Evolutionary conservation across 2,113 vertebrate species (phyloP).

Genomic region (Rhadina sibilatrix): DNA sequence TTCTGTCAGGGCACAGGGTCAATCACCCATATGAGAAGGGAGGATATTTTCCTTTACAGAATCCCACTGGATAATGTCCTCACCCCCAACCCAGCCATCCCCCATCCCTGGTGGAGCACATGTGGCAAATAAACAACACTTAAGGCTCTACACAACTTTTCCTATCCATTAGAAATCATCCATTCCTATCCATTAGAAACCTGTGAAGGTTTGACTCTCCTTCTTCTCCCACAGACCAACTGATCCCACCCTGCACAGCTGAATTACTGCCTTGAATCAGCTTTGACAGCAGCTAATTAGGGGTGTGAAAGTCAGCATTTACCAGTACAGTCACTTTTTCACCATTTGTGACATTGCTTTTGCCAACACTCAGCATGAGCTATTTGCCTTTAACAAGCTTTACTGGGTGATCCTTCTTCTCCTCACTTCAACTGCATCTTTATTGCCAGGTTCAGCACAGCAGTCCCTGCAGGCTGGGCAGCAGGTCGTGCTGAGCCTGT

Average conservation of each 20-base stretch:
- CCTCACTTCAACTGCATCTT: fast-evolving
- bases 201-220: not conserved
- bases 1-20: not conserved
- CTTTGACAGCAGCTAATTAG: not conserved
- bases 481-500: not conserved
- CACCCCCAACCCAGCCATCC: fast-evolving
- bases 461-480: not conserved
- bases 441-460: not conserved
- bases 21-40: not conserved
- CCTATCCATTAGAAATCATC: not conserved
- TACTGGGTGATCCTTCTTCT: not conserved
- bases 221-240: not conserved
- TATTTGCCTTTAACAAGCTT: not conserved
- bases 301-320: not conserved
- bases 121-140: fast-evolving
- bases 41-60: not conserved
- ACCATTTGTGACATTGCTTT: not conserved
- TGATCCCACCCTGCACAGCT: not conserved
- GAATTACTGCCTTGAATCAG: not conserved
- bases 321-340: not conserved
- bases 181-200: not conserved
- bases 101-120: not conserved
- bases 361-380: not conserved
- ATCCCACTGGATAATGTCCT: not conserved
- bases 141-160: not conserved